Evolutionary conservation across 2,113 vertebrate genomes (phyloP).

Genomic region (Falcunculus frontatus): DNA sequence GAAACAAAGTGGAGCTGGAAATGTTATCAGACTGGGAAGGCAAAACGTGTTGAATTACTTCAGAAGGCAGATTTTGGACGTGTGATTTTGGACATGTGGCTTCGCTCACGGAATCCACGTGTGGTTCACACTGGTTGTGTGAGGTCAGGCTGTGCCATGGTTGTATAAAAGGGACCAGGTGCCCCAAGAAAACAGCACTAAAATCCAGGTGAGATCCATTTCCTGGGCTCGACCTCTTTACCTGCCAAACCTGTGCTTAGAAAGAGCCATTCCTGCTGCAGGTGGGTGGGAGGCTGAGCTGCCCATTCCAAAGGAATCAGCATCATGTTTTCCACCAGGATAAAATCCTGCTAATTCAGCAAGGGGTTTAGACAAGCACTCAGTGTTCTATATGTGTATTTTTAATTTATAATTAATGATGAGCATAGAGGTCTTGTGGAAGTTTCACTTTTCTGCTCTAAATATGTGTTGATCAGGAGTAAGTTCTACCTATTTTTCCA

Average conservation of each 20-base stretch:
- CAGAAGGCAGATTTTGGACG: slow-evolving; percentile 1
- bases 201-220: neutral
- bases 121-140: neutral
- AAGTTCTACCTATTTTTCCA: neutral
- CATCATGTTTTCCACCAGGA: neutral
- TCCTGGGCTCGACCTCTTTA: fast-evolving
- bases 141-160: neutral
- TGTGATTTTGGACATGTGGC: slow-evolving; percentile 27
- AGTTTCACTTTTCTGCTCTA: neutral
- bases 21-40: slow-evolving; percentile 29
- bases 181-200: neutral
- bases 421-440: neutral
- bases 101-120: neutral
- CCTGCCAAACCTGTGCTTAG: neutral
- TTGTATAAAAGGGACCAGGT: neutral
- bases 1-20: slow-evolving; percentile 47
- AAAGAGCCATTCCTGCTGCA: neutral
- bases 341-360: neutral
- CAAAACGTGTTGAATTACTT: neutral
- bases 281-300: neutral
- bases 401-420: neutral
- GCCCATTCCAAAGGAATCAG: neutral
- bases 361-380: neutral
- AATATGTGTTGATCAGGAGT: neutral
- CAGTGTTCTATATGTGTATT: neutral